Conservation (phyloP, 2,797 vertebrate species). For the Sylvilagus floridanus region DNA sequence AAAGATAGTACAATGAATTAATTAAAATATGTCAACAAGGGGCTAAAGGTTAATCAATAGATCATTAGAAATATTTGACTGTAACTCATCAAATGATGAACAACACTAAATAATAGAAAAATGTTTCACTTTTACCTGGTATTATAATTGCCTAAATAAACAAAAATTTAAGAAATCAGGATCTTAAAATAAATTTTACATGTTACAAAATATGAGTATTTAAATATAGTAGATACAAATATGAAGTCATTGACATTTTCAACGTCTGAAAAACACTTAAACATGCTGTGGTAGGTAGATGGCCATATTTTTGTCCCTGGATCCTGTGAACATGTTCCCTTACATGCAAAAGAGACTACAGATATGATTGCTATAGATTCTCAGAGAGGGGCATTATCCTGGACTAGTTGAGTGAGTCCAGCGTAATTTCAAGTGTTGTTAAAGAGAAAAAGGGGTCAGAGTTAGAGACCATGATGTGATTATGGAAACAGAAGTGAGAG, state of each 20-base stretch:
- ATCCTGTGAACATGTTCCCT: neutral
- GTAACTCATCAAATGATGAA: neutral
- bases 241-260: neutral
- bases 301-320: neutral
- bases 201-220: neutral
- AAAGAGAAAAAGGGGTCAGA: neutral
- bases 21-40: slow-evolving; percentile 58
- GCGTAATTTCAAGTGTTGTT: neutral
- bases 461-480: neutral
- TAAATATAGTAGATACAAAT: neutral
- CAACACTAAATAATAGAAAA: neutral
- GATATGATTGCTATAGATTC: neutral
- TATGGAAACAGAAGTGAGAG: neutral
- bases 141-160: neutral
- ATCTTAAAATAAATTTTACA: neutral
- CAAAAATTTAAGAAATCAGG: neutral
- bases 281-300: neutral
- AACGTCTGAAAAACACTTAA: neutral
- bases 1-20: slow-evolving; percentile 18
- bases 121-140: neutral
- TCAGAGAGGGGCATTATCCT: neutral
- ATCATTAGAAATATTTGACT: neutral
- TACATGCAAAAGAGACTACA: neutral
- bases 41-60: neutral
- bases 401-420: neutral